Conservation (phyloP, 1,140 invertebrate genomes). For the Anagrus nilaparvatae region DNA sequence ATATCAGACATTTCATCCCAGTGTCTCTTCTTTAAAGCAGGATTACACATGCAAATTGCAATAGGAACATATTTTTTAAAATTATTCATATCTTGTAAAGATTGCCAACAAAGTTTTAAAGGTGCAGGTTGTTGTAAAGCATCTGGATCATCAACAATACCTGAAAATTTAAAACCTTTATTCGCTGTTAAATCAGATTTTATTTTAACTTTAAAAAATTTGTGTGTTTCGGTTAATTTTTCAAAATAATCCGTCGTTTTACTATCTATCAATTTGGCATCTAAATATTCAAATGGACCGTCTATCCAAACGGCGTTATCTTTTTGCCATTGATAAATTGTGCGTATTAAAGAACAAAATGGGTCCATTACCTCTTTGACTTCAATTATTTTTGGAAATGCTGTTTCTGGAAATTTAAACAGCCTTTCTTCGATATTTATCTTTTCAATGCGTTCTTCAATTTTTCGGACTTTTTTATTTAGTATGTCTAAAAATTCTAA, state of each 20-base stretch:
- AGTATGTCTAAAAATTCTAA: constrained; percentile 44
- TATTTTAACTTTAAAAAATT: constrained; percentile 48
- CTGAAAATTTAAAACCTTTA: constrained; percentile 36
- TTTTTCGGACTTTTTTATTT: constrained; percentile 44
- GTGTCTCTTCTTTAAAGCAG: constrained; percentile 53
- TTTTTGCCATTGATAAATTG: constrained; percentile 53
- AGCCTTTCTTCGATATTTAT: constrained; percentile 61
- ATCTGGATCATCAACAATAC: constrained; percentile 47
- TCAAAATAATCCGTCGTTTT: constrained; percentile 40
- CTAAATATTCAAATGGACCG: constrained; percentile 54
- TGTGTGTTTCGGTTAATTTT: constrained; percentile 47
- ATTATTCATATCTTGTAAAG: constrained; percentile 45
- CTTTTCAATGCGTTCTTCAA: constrained; percentile 45
- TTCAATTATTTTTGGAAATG: constrained; percentile 51
- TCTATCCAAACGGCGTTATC: constrained; percentile 58
- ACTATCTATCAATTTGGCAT: constrained; percentile 42
- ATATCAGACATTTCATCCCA: constrained; percentile 61
- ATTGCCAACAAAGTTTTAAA: constrained; percentile 45
- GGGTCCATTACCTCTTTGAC: constrained; percentile 38
- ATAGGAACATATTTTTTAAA: constrained; percentile 54
- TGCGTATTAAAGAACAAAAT: constrained; percentile 34
- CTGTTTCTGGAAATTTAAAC: constrained; percentile 57
- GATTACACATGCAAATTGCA: constrained; percentile 58
- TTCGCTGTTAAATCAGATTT: constrained; percentile 42
- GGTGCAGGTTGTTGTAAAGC: constrained; percentile 48